A percentile compares a stretch with the other conserved stretches of the same genome.
Conservation (phyloP, 2,797 vertebrate genomes). For the Uromys caudimaculatus region DNA sequence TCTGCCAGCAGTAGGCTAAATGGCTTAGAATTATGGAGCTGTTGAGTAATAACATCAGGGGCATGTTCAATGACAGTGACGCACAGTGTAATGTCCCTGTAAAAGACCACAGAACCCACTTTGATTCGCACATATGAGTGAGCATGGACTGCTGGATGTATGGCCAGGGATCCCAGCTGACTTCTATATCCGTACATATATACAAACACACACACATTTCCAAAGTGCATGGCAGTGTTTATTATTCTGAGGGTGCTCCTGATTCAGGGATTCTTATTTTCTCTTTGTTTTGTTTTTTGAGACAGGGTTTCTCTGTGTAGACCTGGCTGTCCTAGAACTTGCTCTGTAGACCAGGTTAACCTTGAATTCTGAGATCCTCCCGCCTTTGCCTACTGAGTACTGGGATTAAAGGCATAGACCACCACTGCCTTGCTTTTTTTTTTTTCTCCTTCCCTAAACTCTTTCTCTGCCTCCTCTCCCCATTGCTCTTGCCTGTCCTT, state of each 20-base stretch:
- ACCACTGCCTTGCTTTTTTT: neutral
- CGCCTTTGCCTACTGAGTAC: neutral
- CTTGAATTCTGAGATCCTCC: neutral
- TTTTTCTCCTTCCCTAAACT: neutral
- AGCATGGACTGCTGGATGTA: neutral
- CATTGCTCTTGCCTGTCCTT: neutral
- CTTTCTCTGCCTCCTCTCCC: conserved; percentile 19
- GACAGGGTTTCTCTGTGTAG: neutral
- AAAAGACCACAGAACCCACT: neutral
- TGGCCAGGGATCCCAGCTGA: neutral
- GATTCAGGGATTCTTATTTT: neutral
- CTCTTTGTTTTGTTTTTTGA: neutral
- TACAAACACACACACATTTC: neutral
- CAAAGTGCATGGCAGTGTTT: conserved; percentile 14
- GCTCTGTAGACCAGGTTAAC: neutral
- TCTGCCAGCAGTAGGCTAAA: neutral
- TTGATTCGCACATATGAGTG: neutral
- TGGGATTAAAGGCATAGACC: neutral
- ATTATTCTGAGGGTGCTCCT: conserved; percentile 24
- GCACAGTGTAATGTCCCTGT: neutral
- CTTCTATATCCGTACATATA: neutral
- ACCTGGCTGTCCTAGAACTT: neutral
- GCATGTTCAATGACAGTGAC: conserved; percentile 13
- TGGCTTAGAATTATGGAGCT: neutral
- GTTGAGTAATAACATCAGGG: neutral